Percentiles rank a stretch among this genome's conserved stretches.
Conservation (phyloP, 2,888 invertebrate species). For the Cantharis rufa region DNA sequence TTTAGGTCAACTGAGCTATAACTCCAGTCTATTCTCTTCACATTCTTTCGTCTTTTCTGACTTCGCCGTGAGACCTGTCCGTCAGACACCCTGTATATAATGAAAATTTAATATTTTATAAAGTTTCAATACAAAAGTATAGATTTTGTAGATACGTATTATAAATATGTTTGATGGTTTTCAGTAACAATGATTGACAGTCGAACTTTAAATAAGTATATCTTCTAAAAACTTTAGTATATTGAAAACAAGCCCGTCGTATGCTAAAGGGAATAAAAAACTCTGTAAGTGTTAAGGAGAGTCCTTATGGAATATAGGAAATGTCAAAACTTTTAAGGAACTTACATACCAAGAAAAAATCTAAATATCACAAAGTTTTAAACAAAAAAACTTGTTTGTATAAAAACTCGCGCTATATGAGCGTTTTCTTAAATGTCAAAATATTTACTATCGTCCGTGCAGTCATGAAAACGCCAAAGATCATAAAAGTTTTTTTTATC, state of each 20-base stretch:
- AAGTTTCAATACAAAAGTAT: background rate
- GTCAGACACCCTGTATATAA: background rate
- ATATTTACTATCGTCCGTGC: constrained; percentile 8
- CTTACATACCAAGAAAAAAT: constrained; percentile 14
- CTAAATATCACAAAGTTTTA: background rate
- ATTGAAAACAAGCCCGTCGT: constrained; percentile 20
- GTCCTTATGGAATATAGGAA: constrained; percentile 26
- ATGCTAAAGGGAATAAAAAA: constrained; percentile 24
- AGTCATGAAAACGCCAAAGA: constrained; percentile 2
- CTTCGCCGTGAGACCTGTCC: too few species aligned
- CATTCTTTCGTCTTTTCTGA: too few species aligned
- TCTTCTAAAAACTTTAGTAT: constrained; percentile 17
- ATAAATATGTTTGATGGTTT: background rate
- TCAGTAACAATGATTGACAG: constrained; percentile 34
- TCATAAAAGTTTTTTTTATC: background rate
- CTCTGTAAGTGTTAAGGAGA: constrained; percentile 22
- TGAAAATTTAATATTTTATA: background rate
- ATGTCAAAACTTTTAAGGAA: constrained; percentile 28
- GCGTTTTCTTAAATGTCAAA: constrained; percentile 28
- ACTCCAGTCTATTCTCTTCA: too few species aligned
- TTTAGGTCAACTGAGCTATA: too few species aligned
- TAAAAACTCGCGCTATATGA: constrained; percentile 4
- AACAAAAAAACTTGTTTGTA: background rate
- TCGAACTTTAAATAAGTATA: constrained; percentile 21
- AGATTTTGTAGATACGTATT: background rate